Evolutionary conservation across 2,888 invertebrate genomes (phyloP), one percentile per base, ranked within the genome.

Genomic region (Aplocera efformata): DNA sequence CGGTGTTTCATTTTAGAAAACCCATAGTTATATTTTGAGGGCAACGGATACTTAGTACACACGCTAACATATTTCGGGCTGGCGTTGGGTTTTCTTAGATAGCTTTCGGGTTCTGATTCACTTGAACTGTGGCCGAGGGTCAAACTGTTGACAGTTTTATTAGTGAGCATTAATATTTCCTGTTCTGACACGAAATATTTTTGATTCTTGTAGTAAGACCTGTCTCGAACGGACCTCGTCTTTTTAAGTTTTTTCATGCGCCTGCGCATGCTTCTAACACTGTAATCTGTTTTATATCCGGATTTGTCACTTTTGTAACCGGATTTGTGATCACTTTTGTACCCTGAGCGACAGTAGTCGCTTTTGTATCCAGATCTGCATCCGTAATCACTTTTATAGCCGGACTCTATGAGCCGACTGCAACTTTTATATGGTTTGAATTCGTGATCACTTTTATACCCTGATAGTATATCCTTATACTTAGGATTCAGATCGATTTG

Each of bases 401-500:
- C 91, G 1, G 91, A 91, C 57, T 88, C 88, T 52, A 89, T 88
- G 13, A 89, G 63, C 44, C 88, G 78, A 60, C 89, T 89, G 54
- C 89, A 89, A 50, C 86, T 88, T 67, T 84, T 88, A 51, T 85
- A 88, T 1, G 85, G 85, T 45, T 88, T 88, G 42, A 88, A 81
- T 59, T 89, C 91, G 22, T 88, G 79, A 56, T 91, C 91, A 62
- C 91, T 91, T 77, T 90, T 90, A 53, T 91, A 91, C 3, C 91
- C 91, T 2, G 90, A 90, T 6, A 89, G 66, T 30, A 91, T 89
- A 54, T 90, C 90, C 31, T 90, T 89, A 63, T 91, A 91, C 72
- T 91, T 91, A 7, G 90, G 90, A 68, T 91, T 91, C 1, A 91
- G 79, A 67, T 91, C 91, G 25, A 91, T 91, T 73, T 91, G 89